Evolutionary conservation across 2,888 invertebrate genomes (phyloP).

Genomic region (Protodeltote pygarga): DNA sequence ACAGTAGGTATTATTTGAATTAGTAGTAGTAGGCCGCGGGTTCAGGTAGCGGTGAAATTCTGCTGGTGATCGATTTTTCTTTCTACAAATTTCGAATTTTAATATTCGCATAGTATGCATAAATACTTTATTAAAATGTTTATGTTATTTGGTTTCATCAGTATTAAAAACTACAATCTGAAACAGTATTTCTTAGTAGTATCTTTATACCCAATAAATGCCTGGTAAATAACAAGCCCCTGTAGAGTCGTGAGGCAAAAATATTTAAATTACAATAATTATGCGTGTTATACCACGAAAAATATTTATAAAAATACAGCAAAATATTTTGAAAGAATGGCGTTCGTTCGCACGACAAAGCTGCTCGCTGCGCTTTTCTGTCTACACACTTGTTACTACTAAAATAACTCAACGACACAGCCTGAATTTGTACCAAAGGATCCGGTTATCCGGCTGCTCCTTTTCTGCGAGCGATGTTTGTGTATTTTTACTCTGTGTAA

Average conservation of each 20-base stretch:
- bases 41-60: too few relatives aligned
- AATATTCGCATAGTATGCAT: too few relatives aligned
- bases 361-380: slow-evolving; percentile 32
- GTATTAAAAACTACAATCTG: slow-evolving; percentile 7
- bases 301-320: slow-evolving; percentile 32
- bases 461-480: slow-evolving; percentile 14
- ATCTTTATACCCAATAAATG: slow-evolving; percentile 10
- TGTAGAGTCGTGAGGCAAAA: slow-evolving; percentile 1
- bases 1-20: too few relatives aligned
- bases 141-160: too few relatives aligned
- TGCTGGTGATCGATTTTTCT: too few relatives aligned
- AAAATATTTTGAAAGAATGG: slow-evolving; percentile 33
- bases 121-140: too few relatives aligned
- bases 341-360: slow-evolving; percentile 23
- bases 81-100: too few relatives aligned
- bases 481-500: slow-evolving; percentile 52
- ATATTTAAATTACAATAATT: slow-evolving; percentile 24
- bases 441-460: slow-evolving; percentile 7
- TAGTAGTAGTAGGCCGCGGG: too few relatives aligned
- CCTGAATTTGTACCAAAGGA: slow-evolving; percentile 10
- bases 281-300: slow-evolving; percentile 12
- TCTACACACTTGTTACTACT: slow-evolving; percentile 28
- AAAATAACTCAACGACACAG: slow-evolving; percentile 47
- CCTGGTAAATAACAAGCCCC: not conserved
- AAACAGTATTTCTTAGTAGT: slow-evolving; percentile 4